Percentiles rank a stretch among this genome's conserved stretches.
Evolutionary conservation across 2,113 vertebrate genomes (phyloP).

Genomic region (Hemibagrus wyckioides): DNA sequence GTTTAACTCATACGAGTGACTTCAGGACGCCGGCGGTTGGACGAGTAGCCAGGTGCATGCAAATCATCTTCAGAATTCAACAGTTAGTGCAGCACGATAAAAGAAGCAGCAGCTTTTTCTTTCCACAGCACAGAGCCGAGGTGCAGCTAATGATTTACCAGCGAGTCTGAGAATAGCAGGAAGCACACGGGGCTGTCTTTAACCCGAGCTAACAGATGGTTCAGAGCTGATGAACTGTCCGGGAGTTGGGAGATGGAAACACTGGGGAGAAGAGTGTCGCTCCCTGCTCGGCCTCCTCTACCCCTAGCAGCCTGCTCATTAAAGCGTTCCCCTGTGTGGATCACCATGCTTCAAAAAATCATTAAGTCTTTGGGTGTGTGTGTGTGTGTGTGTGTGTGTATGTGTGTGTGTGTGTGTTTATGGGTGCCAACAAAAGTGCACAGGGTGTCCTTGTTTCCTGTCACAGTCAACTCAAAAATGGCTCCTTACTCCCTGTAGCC

Average conservation of each 20-base stretch:
- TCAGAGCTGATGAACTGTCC: slow-evolving; percentile 44
- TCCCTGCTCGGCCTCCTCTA: slow-evolving; percentile 35
- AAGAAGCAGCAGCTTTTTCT: not conserved
- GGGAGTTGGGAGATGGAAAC: slow-evolving; percentile 35
- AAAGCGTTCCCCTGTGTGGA: slow-evolving; percentile 36
- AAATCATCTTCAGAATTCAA: not conserved
- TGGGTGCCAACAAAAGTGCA: not conserved
- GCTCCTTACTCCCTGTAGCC: not conserved
- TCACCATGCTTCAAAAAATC: slow-evolving; percentile 37
- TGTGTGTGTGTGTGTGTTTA: not conserved
- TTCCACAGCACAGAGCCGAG: not conserved
- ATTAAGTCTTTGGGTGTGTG: not conserved
- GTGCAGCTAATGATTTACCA: slow-evolving; percentile 48
- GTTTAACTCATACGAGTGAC: not conserved
- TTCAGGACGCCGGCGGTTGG: not conserved
- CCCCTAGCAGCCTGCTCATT: slow-evolving; percentile 46
- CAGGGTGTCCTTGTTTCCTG: not conserved
- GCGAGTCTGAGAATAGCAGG: slow-evolving; percentile 42
- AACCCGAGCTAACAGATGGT: slow-evolving; percentile 52
- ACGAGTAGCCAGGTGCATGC: slow-evolving; percentile 2
- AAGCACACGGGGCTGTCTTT: slow-evolving; percentile 35
- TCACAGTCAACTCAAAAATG: not conserved
- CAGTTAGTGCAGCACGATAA: not conserved
- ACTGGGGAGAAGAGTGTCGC: slow-evolving; percentile 42
- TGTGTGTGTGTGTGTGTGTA: slow-evolving; percentile 15